phyloP scores from a whole-genome alignment of 2,797 vertebrate species.

The Odontamblyopus rebecca region DNA sequence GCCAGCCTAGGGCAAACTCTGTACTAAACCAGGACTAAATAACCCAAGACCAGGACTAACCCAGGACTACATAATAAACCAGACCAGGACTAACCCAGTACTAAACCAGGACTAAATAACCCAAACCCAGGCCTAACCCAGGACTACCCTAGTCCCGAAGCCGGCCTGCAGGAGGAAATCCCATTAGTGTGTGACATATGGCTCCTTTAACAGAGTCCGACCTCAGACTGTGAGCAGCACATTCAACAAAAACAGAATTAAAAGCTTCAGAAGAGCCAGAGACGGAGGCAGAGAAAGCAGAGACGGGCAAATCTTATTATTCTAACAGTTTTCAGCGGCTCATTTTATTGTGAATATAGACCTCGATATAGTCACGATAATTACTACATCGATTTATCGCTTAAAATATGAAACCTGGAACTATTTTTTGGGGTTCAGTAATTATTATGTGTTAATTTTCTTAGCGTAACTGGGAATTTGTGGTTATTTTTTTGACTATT shows the following conservation, averaged over 20 bases:
- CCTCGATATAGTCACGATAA: no score
- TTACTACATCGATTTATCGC: no score
- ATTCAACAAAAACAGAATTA: conserved; percentile 14
- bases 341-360: not conserved
- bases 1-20: not conserved
- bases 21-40: not conserved
- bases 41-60: not conserved
- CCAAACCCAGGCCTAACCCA: not conserved
- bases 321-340: not conserved
- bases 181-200: conserved; percentile 13
- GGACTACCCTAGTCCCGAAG: not conserved
- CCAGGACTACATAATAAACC: not conserved
- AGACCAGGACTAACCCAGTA: no score
- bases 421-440: no score
- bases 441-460: no score
- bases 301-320: not conserved
- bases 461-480: no score
- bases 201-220: conserved; percentile 7
- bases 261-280: not conserved
- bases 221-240: conserved; percentile 4
- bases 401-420: no score
- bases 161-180: conserved; percentile 5
- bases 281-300: not conserved
- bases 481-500: no score
- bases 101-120: no score